Evolutionary conservation across 1,140 invertebrate species (phyloP).

Genomic region (Drosophila nannoptera): DNA sequence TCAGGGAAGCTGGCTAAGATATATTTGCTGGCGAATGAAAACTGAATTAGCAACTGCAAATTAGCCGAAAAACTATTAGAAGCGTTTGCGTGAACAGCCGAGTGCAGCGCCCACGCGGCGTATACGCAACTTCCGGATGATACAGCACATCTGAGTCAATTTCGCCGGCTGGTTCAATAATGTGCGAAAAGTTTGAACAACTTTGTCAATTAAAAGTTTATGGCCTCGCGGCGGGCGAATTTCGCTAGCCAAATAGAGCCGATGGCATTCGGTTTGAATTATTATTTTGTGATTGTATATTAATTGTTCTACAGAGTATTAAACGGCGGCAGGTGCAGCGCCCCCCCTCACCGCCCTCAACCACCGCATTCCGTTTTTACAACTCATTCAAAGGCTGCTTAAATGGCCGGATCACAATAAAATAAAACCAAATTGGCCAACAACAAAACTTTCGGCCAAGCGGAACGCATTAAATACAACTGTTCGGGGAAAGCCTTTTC

Average conservation of each 20-base stretch:
- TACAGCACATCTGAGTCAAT: constrained; percentile 8
- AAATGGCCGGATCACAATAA: too few species aligned
- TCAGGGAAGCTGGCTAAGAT: constrained; percentile 21
- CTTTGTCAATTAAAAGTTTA: constrained; percentile 49
- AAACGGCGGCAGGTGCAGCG: neutral
- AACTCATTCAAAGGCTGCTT: too few species aligned
- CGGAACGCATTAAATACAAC: too few species aligned
- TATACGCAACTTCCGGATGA: constrained; percentile 4
- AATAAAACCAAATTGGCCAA: too few species aligned
- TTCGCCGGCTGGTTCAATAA: neutral
- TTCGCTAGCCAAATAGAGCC: constrained; percentile 10
- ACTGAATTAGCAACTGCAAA: constrained; percentile 17
- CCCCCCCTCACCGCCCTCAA: too few species aligned
- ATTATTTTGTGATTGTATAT: constrained; percentile 12
- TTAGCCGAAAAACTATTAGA: constrained; percentile 3
- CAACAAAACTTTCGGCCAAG: too few species aligned
- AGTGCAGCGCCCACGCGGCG: neutral
- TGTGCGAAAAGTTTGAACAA: constrained; percentile 16
- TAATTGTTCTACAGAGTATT: neutral
- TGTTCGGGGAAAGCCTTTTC: too few species aligned
- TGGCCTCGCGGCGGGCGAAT: constrained; percentile 13
- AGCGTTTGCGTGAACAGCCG: neutral
- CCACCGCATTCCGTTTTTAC: too few species aligned
- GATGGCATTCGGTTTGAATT: constrained; percentile 11
- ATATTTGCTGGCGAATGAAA: constrained; percentile 24